Evolutionary conservation across 2,888 invertebrate species (phyloP).

Genomic region (Drosophila suboccidentalis): DNA sequence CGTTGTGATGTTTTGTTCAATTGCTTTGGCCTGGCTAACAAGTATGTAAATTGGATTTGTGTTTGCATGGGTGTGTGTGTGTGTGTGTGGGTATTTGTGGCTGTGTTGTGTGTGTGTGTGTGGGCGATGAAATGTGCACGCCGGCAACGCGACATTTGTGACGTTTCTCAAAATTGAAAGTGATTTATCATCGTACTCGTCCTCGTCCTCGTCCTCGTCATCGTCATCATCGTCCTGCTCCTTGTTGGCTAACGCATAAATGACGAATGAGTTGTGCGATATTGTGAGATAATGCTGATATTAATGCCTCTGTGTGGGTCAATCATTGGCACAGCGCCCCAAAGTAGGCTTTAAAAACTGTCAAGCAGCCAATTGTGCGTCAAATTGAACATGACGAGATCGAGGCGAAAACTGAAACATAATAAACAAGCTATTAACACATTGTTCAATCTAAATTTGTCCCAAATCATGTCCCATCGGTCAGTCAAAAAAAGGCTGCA

Average conservation of each 20-base stretch:
- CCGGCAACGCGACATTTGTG: constrained; percentile 65
- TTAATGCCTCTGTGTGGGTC: constrained; percentile 23
- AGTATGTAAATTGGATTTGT: constrained; percentile 61
- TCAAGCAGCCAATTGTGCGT: constrained; percentile 44
- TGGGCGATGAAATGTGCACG: constrained; percentile 56
- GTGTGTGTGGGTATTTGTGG: constrained; percentile 15
- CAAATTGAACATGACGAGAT: constrained; percentile 65
- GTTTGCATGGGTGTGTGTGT: constrained; percentile 10
- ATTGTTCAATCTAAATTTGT: constrained; percentile 41
- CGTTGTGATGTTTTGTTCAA: constrained; percentile 41
- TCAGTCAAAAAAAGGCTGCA: constrained; percentile 5
- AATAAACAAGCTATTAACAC: constrained; percentile 75
- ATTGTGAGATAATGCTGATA: constrained; percentile 46
- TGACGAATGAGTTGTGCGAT: constrained; percentile 54
- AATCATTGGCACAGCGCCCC: constrained; percentile 1
- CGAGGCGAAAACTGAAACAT: constrained; percentile 41
- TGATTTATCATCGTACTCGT: constrained; percentile 69
- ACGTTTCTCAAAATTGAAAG: constrained; percentile 79
- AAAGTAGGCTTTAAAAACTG: constrained; percentile 51
- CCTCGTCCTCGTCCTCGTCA: constrained; percentile 18
- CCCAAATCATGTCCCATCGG: constrained; percentile 44
- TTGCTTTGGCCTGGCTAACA: constrained; percentile 42
- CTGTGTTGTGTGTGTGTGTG: constrained; percentile 17
- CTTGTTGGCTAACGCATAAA: constrained; percentile 26
- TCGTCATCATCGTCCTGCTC: not conserved